Conservation (phyloP, 2,113 vertebrate species). For the Lophius piscatorius region DNA sequence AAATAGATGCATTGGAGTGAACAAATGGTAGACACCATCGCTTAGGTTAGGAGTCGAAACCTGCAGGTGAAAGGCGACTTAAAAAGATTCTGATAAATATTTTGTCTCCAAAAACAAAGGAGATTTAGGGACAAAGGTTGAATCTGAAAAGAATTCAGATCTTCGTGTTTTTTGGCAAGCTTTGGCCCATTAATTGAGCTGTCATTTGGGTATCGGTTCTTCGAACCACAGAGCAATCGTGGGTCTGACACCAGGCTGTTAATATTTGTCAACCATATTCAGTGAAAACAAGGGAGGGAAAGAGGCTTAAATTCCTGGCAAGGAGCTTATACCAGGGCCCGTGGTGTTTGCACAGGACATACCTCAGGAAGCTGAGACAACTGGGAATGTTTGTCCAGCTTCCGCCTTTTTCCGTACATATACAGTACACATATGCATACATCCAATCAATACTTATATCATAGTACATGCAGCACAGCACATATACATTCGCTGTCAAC, state of each 20-base stretch:
- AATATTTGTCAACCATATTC: slow-evolving; percentile 74
- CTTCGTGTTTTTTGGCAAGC: too few species aligned
- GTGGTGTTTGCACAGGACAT: slow-evolving; percentile 82
- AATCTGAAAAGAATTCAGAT: too few species aligned
- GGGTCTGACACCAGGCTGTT: slow-evolving; percentile 55
- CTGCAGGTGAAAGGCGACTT: slow-evolving; percentile 8
- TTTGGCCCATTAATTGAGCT: slow-evolving; percentile 39
- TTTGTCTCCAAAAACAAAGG: not conserved
- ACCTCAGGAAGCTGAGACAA: slow-evolving; percentile 84
- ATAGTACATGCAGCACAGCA: not conserved
- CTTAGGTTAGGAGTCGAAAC: slow-evolving; percentile 23
- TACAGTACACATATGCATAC: slow-evolving; percentile 23
- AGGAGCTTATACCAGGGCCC: slow-evolving; percentile 74
- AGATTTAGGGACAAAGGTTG: too few species aligned
- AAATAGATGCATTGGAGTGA: slow-evolving; percentile 28
- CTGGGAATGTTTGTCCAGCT: slow-evolving; percentile 79
- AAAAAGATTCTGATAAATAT: not conserved
- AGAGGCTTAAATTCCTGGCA: slow-evolving; percentile 62
- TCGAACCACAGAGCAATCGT: slow-evolving; percentile 47
- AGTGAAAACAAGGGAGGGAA: slow-evolving; percentile 69
- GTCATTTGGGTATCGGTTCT: slow-evolving; percentile 24
- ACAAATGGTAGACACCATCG: slow-evolving; percentile 20
- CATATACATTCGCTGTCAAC: not conserved
- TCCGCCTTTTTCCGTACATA: slow-evolving; percentile 62
- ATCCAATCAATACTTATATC: not conserved